Conservation (phyloP, 2,888 invertebrate genomes). For the Acronicta aceris region DNA sequence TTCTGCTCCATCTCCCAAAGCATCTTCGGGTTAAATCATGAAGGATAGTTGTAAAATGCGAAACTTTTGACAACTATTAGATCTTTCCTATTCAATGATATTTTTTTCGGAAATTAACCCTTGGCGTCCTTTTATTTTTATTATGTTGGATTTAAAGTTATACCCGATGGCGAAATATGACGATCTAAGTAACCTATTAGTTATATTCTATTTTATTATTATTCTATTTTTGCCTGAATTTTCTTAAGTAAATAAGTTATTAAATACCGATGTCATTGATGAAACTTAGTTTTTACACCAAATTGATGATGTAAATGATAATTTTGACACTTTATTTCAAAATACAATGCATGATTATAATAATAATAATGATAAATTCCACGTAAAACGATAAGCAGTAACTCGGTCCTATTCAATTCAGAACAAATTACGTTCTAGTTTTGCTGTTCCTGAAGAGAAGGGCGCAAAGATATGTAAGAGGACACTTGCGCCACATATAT, state of each 20-base stretch:
- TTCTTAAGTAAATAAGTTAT: not conserved
- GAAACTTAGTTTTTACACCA: slow-evolving; percentile 12
- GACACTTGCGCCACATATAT: slow-evolving; percentile 78
- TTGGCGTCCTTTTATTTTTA: too few relatives aligned
- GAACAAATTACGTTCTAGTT: slow-evolving; percentile 3
- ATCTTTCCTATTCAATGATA: too few relatives aligned
- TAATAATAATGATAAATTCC: slow-evolving; percentile 17
- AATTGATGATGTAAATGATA: slow-evolving; percentile 16
- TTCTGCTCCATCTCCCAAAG: too few relatives aligned
- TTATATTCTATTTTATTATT: too few relatives aligned
- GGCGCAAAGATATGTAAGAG: slow-evolving; percentile 43
- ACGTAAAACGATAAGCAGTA: slow-evolving; percentile 17
- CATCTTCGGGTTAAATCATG: too few relatives aligned
- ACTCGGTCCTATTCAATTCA: slow-evolving; percentile 25
- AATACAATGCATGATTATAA: slow-evolving; percentile 16
- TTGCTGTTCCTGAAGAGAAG: slow-evolving; percentile 21
- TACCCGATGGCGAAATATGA: too few relatives aligned
- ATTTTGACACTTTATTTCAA: slow-evolving; percentile 33
- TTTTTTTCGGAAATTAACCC: too few relatives aligned
- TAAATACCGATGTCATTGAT: slow-evolving; percentile 6
- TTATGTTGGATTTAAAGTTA: too few relatives aligned
- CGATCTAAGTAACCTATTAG: too few relatives aligned
- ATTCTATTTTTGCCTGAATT: not conserved
- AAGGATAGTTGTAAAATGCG: too few relatives aligned
- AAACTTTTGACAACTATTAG: too few relatives aligned